A percentile compares a stretch with the other conserved stretches of the same genome.
phyloP scores from a whole-genome alignment of 2,888 invertebrate genomes.

The Ctena decussata region DNA sequence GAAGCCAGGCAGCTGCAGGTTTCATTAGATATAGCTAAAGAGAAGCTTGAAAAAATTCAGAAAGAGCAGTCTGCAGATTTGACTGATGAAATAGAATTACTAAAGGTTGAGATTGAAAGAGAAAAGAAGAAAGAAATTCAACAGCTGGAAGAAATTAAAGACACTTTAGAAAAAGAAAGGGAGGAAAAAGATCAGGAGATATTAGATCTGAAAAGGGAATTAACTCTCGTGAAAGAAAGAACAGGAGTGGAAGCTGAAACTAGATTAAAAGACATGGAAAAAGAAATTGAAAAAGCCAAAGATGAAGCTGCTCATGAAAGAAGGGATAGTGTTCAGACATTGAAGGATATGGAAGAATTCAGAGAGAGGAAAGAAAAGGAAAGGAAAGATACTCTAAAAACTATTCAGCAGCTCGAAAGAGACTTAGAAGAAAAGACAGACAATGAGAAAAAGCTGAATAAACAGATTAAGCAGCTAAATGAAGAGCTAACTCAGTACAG shows the following conservation, averaged over 20 bases:
- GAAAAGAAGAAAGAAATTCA: conserved; percentile 32
- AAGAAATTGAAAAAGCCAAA: conserved; percentile 46
- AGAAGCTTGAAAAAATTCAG: conserved; percentile 59
- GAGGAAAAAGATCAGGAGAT: conserved; percentile 19
- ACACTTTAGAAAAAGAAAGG: conserved; percentile 9
- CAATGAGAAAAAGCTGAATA: conserved; percentile 47
- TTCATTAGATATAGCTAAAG: conserved; percentile 48
- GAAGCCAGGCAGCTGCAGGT: conserved; percentile 59
- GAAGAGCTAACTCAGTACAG: conserved; percentile 46
- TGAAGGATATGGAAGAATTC: conserved; percentile 60
- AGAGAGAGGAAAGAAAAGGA: conserved; percentile 57
- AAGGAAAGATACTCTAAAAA: conserved; percentile 47
- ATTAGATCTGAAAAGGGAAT: conserved; percentile 36
- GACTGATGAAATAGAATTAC: conserved; percentile 55
- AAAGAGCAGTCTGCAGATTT: conserved; percentile 55
- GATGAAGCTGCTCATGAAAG: conserved; percentile 58
- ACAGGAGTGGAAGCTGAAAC: conserved; percentile 35
- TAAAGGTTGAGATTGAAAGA: conserved; percentile 46
- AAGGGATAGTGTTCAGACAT: conserved; percentile 57
- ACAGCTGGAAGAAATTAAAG: conserved; percentile 25
- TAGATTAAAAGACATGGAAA: conserved; percentile 41
- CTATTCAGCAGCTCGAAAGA: conserved; percentile 57
- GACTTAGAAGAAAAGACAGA: conserved; percentile 50
- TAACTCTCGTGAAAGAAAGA: conserved; percentile 30
- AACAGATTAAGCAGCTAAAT: conserved; percentile 61